Evolutionary conservation across 2,797 vertebrate genomes (phyloP).

Genomic region (Trachops cirrhosus): DNA sequence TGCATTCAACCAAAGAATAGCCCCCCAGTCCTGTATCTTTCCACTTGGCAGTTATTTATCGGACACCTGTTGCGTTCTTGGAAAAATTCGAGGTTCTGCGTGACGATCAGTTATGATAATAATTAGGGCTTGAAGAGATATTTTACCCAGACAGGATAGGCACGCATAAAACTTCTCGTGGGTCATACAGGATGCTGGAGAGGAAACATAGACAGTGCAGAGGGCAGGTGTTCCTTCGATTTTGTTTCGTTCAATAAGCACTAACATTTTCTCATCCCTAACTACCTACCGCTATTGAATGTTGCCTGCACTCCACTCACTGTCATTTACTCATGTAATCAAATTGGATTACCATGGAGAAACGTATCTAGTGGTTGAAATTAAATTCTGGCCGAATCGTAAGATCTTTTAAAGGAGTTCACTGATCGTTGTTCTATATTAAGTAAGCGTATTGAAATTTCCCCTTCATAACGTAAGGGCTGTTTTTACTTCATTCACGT

Average conservation of each 20-base stretch:
- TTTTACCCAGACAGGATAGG: not conserved
- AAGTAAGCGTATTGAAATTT: not conserved
- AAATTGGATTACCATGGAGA: not conserved
- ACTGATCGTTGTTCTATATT: not conserved
- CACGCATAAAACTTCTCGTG: too few species aligned
- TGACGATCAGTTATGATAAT: not conserved
- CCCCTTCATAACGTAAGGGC: not conserved
- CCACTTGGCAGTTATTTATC: not conserved
- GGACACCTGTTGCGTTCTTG: not conserved
- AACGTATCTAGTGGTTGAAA: not conserved
- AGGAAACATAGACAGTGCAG: not conserved
- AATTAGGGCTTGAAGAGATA: not conserved
- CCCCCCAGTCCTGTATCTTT: not conserved
- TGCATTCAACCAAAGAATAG: too few species aligned
- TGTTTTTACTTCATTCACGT: not conserved
- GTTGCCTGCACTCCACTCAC: not conserved
- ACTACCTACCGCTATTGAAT: too few species aligned
- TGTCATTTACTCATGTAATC: rapidly evolving
- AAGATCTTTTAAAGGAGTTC: not conserved
- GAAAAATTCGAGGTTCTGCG: too few species aligned
- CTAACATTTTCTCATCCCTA: not conserved
- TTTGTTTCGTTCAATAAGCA: not conserved
- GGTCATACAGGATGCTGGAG: not conserved
- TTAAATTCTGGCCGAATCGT: not conserved
- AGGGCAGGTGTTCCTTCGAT: not conserved